A percentile compares a stretch with the other conserved stretches of the same genome.
These are phyloP conservation scores for Yponomeuta sedellus DNA, from an alignment of 2,888 invertebrate genomes.

Conservation along the genomic window DNA sequence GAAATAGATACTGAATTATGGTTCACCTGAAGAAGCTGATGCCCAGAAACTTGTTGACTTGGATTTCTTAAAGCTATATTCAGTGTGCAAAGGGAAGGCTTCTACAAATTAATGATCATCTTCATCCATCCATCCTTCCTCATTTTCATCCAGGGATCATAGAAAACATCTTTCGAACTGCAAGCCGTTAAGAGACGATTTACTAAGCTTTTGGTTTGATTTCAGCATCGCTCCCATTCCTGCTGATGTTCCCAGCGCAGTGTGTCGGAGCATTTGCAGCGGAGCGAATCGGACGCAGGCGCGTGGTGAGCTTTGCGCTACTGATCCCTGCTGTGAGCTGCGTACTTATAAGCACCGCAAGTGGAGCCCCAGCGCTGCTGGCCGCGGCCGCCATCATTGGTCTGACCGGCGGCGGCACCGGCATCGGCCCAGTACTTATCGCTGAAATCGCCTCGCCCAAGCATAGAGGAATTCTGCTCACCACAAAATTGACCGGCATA, in stretches of 20 bases:
- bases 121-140: no score
- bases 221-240: slow-evolving; percentile 8
- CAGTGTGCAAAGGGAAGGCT: no score
- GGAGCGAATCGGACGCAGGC: neutral
- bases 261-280: neutral
- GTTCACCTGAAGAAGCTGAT: no score
- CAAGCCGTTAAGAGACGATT: neutral
- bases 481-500: neutral
- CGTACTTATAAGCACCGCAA: neutral
- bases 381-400: neutral
- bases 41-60: no score
- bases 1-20: no score
- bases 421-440: neutral
- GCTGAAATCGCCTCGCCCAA: slow-evolving; percentile 8
- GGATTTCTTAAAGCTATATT: no score
- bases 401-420: neutral
- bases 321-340: neutral
- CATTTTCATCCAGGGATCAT: no score
- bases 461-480: neutral
- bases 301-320: neutral
- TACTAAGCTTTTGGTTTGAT: neutral
- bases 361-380: neutral
- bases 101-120: no score
- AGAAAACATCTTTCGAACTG: neutral
- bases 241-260: slow-evolving; percentile 5